Percentiles rank a stretch among this genome's conserved stretches.
Conservation (phyloP, 2,797 vertebrate species). For the Lagodon rhomboides region DNA sequence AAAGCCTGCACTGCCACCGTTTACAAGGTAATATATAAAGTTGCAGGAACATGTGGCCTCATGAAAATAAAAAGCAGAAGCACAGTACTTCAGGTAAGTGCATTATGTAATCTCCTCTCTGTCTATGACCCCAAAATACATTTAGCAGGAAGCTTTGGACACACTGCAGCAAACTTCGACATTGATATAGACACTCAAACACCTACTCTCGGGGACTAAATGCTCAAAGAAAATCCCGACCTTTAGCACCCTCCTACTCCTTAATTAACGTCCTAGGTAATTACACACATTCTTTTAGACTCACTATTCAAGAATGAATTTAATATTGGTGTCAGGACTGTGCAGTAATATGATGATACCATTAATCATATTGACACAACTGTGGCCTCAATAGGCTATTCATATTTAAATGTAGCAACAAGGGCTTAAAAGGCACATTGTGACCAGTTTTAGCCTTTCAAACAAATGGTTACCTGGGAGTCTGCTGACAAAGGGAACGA, state of each 20-base stretch:
- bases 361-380: slow-evolving; percentile 22
- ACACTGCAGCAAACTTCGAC: slow-evolving; percentile 37
- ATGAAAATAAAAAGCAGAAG: slow-evolving; percentile 53
- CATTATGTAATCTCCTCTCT: slow-evolving; percentile 66
- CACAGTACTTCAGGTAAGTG: slow-evolving; percentile 61
- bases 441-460: slow-evolving; percentile 11
- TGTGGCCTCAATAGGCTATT: slow-evolving; percentile 20
- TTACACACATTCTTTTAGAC: slow-evolving; percentile 3
- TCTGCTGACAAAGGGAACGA: slow-evolving; percentile 13
- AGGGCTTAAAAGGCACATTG: slow-evolving; percentile 1
- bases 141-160: slow-evolving; percentile 51
- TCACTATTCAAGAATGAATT: slow-evolving; percentile 13
- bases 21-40: slow-evolving; percentile 31
- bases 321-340: neutral
- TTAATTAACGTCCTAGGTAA: neutral
- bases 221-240: slow-evolving; percentile 1
- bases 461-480: slow-evolving; percentile 18
- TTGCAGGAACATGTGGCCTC: slow-evolving; percentile 24
- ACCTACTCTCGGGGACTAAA: slow-evolving; percentile 6
- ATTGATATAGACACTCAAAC: slow-evolving; percentile 19
- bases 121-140: slow-evolving; percentile 50
- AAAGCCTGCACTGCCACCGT: slow-evolving; percentile 26
- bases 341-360: slow-evolving; percentile 24
- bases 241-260: slow-evolving; percentile 3
- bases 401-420: slow-evolving; percentile 11